Conservation (phyloP, 2,888 invertebrate species). For the Lycocerus yunnanus region DNA sequence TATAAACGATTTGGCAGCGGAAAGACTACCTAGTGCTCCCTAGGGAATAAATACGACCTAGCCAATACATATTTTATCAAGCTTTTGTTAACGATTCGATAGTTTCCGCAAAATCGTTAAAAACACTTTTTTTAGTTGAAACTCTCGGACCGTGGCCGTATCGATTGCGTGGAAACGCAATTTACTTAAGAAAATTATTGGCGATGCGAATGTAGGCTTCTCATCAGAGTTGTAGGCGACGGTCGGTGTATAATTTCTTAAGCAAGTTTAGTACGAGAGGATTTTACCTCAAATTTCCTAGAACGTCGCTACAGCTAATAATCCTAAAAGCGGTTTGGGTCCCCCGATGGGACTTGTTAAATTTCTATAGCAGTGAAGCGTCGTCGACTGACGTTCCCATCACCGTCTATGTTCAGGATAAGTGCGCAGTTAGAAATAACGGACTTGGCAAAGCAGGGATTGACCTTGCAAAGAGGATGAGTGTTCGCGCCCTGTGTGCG, state of each 20-base stretch:
- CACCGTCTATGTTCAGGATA: slow-evolving; percentile 22
- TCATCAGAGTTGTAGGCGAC: not conserved
- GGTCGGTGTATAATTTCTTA: slow-evolving; percentile 1
- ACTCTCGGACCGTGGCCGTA: not conserved
- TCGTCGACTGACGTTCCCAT: slow-evolving; percentile 22
- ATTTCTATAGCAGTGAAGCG: slow-evolving; percentile 25
- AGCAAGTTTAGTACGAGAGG: slow-evolving; percentile 5
- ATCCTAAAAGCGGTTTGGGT: slow-evolving; percentile 27
- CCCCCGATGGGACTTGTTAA: slow-evolving; percentile 25
- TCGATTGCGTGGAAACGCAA: not conserved
- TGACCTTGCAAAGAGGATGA: slow-evolving; percentile 30
- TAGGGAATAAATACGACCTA: not conserved
- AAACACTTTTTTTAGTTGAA: not conserved
- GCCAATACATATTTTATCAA: slow-evolving; percentile 3
- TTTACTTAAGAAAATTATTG: not conserved
- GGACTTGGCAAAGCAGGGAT: slow-evolving; percentile 23
- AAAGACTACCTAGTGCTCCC: not conserved
- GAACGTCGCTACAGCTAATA: slow-evolving; percentile 23
- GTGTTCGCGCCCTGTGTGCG: slow-evolving; percentile 32
- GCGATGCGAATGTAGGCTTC: not conserved
- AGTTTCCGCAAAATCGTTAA: not conserved
- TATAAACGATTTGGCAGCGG: slow-evolving; percentile 19
- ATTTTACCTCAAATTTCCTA: slow-evolving; percentile 21
- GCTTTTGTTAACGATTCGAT: not conserved
- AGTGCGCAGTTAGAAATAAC: slow-evolving; percentile 31